Evolutionary conservation across 2,888 invertebrate genomes (phyloP).

Genomic region (Cephonodes hylas): DNA sequence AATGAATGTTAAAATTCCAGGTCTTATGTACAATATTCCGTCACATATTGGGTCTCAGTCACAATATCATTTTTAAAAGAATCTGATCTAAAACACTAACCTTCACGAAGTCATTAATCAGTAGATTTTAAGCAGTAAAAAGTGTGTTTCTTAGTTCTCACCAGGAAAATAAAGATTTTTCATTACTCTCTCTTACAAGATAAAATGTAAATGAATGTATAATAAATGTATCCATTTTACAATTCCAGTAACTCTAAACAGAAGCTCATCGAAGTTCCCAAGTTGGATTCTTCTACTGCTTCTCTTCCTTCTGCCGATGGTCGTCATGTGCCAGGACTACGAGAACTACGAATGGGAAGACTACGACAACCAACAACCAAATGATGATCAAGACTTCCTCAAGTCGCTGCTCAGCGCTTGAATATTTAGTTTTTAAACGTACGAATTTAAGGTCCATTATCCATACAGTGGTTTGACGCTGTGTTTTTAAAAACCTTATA

Average conservation of each 20-base stretch:
- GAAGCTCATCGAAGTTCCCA: slow-evolving; percentile 42
- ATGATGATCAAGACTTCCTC: slow-evolving; percentile 30
- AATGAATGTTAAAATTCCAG: too few relatives aligned
- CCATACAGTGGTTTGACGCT: neutral
- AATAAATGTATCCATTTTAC: slow-evolving; percentile 10
- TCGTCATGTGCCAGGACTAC: slow-evolving; percentile 50
- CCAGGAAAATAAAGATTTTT: too few relatives aligned
- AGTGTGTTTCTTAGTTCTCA: too few relatives aligned
- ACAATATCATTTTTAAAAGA: too few relatives aligned
- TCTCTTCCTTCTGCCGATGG: slow-evolving; percentile 55
- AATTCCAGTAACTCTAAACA: slow-evolving; percentile 69
- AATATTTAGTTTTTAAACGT: slow-evolving; percentile 17
- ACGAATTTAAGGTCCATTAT: neutral
- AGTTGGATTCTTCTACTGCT: slow-evolving; percentile 62
- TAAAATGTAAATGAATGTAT: too few relatives aligned
- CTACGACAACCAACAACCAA: slow-evolving; percentile 36
- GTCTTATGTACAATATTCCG: too few relatives aligned
- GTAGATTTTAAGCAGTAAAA: too few relatives aligned
- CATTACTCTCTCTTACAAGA: too few relatives aligned
- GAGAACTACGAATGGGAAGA: slow-evolving; percentile 25
- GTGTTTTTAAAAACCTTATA: too few relatives aligned
- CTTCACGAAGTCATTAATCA: too few relatives aligned
- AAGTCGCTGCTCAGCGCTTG: slow-evolving; percentile 50
- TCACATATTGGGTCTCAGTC: too few relatives aligned
- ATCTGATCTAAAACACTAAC: too few relatives aligned